Evolutionary conservation across 2,797 vertebrate species (phyloP), one percentile per base, ranked within the genome.

Genomic region (Spinus olivaceus): DNA sequence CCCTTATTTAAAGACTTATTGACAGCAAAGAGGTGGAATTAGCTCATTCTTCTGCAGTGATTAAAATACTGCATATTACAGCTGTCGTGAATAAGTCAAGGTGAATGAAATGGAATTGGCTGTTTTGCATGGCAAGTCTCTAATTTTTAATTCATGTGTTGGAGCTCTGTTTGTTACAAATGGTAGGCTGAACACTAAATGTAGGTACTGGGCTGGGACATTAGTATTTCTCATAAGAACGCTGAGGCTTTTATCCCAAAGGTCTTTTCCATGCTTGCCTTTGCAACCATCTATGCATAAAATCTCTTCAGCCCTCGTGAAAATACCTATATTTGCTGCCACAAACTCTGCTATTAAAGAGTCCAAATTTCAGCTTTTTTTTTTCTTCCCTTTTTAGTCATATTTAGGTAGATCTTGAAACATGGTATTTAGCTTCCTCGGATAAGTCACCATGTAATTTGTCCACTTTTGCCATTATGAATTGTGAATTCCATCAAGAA

Each of bases 91-190:
- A 20, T 22, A 79, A 71, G 41, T 80, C 72, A 63, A 83, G 66
- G 70, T 95, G 84, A 76, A 56, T 76, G 22, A 82, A 91, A 84
- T 81, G 49, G 39, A 92, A 95, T 66, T 71, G 81, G 24, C 42
- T 91, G n/a, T 51, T 90, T 81, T 80, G 57, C 39, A 67, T 33
- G 69, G 24, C 1, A 14, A 74, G 51, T 73, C 91, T 85, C 76
- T 86, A 78, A 28, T 85, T 96, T 94, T 95, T 90, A 90, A 81
- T 83, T 87, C 41, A 77, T 67, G 35, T 24, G 7, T 44, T 57
- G 42, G 47, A 81, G 17, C 86, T 74, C 53, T 66, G 32, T 69
- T 64, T 33, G 25, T 24, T 47, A 22, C 12, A 70, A 66, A 66
- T 47, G 28, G 49, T 60, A 91, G 50, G 41, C 61, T 86, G 19